These are phyloP conservation scores for Urocolius indicus DNA, from an alignment of 2,113 vertebrate genomes.

Conservation along the genomic window DNA sequence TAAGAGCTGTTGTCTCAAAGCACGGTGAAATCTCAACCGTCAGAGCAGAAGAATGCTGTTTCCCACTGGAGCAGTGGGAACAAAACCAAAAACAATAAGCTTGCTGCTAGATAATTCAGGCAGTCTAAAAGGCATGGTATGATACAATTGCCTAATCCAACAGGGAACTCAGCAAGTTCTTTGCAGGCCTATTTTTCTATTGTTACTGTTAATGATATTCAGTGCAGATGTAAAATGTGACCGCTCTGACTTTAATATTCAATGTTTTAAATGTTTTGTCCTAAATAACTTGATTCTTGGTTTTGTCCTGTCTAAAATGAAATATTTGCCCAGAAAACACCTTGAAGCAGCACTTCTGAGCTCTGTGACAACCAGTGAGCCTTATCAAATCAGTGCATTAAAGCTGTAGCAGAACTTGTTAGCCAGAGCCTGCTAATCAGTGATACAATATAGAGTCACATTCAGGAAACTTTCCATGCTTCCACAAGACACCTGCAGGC, in stretches of 20 bases:
- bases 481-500: background rate
- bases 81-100: background rate
- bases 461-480: background rate
- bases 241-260: background rate
- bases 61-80: background rate
- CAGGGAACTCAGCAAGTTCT: background rate
- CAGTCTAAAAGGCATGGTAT: background rate
- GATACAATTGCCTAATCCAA: background rate
- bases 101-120: background rate
- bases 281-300: background rate
- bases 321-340: background rate
- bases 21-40: background rate
- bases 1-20: background rate
- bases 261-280: background rate
- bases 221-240: background rate
- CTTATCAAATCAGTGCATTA: constrained; percentile 1
- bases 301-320: constrained; percentile 1
- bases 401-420: background rate
- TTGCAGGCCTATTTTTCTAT: background rate
- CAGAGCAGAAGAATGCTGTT: background rate
- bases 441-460: background rate
- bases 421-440: background rate
- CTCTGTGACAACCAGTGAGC: background rate
- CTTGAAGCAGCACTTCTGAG: background rate
- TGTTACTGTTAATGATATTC: background rate